Conservation (phyloP, 2,113 vertebrate genomes). For the Pardalotus punctatus region DNA sequence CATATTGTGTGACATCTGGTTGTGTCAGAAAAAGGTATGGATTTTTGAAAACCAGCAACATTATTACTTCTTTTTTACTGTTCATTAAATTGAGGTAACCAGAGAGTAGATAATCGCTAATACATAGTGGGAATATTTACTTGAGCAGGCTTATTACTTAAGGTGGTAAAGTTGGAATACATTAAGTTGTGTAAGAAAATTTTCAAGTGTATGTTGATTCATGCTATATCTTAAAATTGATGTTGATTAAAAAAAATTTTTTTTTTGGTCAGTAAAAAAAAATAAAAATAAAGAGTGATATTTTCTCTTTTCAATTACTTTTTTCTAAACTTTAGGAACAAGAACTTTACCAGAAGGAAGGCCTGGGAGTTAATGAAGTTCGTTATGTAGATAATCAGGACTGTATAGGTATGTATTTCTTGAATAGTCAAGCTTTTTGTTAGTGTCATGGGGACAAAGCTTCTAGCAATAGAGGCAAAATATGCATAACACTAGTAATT, state of each 20-base stretch:
- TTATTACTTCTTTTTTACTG: background rate
- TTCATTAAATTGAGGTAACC: background rate
- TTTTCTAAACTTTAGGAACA: conserved; percentile 78
- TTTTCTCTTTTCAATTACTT: background rate
- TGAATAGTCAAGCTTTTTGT: background rate
- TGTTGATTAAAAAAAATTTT: background rate
- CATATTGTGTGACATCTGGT: background rate
- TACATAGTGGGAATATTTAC: background rate
- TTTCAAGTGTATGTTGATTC: background rate
- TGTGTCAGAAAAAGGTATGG: background rate
- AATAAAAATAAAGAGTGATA: background rate
- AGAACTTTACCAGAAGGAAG: conserved; percentile 95
- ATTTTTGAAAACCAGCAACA: background rate
- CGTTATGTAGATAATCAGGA: conserved; percentile 99
- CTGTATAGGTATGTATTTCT: conserved; percentile 86
- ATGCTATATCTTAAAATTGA: background rate
- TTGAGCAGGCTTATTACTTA: background rate
- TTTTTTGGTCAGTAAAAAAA: background rate
- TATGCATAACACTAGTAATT: background rate
- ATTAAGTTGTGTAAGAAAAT: background rate
- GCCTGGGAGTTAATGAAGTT: conserved; percentile 95
- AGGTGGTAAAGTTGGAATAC: background rate
- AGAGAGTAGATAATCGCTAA: background rate
- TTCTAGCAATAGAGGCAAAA: background rate
- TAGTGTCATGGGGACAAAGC: background rate